Base-by-base conservation (phyloP, 1,140 invertebrate genomes). In the Vanessa tameamea region DNA sequence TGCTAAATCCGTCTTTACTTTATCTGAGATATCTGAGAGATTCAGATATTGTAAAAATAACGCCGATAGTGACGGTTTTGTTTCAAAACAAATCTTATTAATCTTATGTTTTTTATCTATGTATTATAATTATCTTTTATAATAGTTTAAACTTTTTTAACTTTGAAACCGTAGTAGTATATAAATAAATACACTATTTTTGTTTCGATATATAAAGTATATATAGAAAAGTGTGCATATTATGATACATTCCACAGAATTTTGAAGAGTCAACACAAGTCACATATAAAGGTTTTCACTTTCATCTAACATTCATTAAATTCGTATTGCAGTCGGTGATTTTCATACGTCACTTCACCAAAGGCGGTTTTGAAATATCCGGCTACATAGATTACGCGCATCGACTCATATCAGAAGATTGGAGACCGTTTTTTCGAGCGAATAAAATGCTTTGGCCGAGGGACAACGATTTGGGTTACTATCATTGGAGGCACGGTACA, bases 381-480 rank as follows among this genome's bases (percentile, higher is more conserved):
- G 96, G 95, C 5, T 97, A 96, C 79, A 96, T 97, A 5, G 96
- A 97, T 86, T 97, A 95, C 83, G 94, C 93, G 0, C 94, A 96
- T 76, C 93, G 96, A 57, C 90, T 97, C 14, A 92, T 94, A 61
- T 93, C 91, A 11, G 96, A 97, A 85, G 94, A 97, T 84, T 97
- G 96, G 95, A 91, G 90, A 43, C 93, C 94, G 2, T 96, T 96
- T 90, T 97, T 97, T 88, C 89, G 89, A 76, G 93, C 92, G 9
- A 94, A 94, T 72, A 95, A 94, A 79, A 94, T 92, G 87, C 79
- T 97, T 5, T 92, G 93, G 82, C 95, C 96, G 2, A 91, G 87
- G 72, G 93, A 93, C 68, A 94, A 82, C 55, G 96, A 97, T 90
- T 89, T 97, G 14, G 95, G 95, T 50, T 97, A 95, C 83, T 96